phyloP scores from a whole-genome alignment of 2,888 invertebrate genomes.

The Ecliptopera silaceata region DNA sequence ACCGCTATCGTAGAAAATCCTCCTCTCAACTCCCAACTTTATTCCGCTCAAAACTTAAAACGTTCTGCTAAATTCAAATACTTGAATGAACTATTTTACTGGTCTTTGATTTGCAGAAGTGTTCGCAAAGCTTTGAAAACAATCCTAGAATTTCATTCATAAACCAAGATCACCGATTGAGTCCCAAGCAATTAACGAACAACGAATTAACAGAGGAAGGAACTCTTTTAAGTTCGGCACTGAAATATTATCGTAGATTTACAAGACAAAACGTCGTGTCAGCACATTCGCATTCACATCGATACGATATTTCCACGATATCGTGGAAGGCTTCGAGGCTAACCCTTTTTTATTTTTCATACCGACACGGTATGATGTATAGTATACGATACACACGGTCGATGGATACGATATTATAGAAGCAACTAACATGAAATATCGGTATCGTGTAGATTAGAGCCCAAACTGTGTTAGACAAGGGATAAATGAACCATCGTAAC shows the following conservation, averaged over 20 bases:
- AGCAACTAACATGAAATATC: too few species aligned
- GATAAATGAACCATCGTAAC: background rate
- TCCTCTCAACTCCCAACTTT: conserved; percentile 1
- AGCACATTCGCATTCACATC: too few species aligned
- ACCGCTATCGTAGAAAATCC: background rate
- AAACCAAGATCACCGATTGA: conserved; percentile 8
- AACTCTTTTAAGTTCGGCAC: conserved; percentile 31
- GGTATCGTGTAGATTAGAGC: too few species aligned
- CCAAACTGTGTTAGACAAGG: conserved; percentile 34
- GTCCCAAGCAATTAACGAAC: conserved; percentile 5
- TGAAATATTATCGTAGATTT: conserved; percentile 38
- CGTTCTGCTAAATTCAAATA: conserved; percentile 3
- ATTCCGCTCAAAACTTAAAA: conserved; percentile 1
- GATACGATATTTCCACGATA: too few species aligned
- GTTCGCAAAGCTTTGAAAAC: conserved; percentile 8
- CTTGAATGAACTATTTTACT: conserved; percentile 3
- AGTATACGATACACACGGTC: too few species aligned
- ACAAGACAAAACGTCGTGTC: too few species aligned
- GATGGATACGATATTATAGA: too few species aligned
- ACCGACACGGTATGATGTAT: too few species aligned
- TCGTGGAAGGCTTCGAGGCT: too few species aligned
- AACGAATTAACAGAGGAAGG: conserved; percentile 1
- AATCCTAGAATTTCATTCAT: conserved; percentile 10
- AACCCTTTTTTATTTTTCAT: too few species aligned
- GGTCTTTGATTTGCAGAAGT: conserved; percentile 1